Evolutionary conservation across 2,888 invertebrate genomes (phyloP), one percentile per base, ranked within the genome.

Genomic region (Eupithecia tripunctaria): DNA sequence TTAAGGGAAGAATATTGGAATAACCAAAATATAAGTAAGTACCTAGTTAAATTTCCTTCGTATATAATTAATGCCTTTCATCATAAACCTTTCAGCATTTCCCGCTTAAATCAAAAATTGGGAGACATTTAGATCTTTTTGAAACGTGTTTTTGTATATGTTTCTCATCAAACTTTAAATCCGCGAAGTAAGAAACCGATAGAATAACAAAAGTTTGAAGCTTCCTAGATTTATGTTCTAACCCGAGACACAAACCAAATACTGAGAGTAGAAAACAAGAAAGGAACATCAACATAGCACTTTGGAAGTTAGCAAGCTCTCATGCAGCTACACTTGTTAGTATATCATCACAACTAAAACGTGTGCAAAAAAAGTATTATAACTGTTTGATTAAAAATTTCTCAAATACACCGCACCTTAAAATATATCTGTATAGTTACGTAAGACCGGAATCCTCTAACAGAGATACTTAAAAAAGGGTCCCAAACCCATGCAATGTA

Each of bases 111-210:
- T 27, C 38, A 32, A 70, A 66, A 70, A 66, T 70, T 65, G 29
- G 1, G 43, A 59, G 70, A 43, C 38, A n/a, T 60, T 60, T 7
- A 60, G 7, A 62, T 18, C 32, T 36, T 36, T 62, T 62, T 6
- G 25, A 32, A 68, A 56, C 47, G 65, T 62, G 56, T 56, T 73
- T 32, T 72, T 63, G 59, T 70, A 47, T 51, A 71, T 51, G 64
- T 68, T 69, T 75, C 73, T 79, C 73, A 80, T 80, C 78, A 76
- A 80, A 81, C 79, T 81, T 80, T 77, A 80, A 81, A 80, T 72
- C 78, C 73, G 64, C 67, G 65, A 73, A 78, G 76, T 78, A 80
- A 69, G 78, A 79, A 78, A 75, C 73, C 75, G 79, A 79, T 76
- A 76, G 79, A 79, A 81, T 79, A 79, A 78, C 78, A 76, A 79